Evolutionary conservation across 2,797 vertebrate genomes (phyloP).

Genomic region (Aldrovandia affinis): DNA sequence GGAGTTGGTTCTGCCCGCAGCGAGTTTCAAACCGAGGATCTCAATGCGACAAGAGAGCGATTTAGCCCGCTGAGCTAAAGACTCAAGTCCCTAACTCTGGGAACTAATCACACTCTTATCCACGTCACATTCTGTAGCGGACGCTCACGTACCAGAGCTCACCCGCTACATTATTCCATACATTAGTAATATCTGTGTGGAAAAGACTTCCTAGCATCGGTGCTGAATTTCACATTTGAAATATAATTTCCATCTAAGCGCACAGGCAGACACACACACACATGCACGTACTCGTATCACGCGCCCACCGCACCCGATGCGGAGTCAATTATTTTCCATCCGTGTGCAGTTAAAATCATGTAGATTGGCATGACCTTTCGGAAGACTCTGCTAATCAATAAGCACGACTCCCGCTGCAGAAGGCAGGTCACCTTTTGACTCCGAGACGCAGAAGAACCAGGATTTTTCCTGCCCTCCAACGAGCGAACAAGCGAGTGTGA

Average conservation of each 20-base stretch:
- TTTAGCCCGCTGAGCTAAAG: no score
- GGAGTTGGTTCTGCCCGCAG: no score
- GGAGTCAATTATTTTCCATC: slow-evolving; percentile 50
- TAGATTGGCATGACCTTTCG: slow-evolving; percentile 63
- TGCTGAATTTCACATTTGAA: not conserved
- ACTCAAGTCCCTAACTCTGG: no score
- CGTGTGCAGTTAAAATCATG: slow-evolving; percentile 44
- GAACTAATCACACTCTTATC: no score
- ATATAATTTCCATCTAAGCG: not conserved
- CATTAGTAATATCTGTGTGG: no score
- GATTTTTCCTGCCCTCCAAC: slow-evolving; percentile 38
- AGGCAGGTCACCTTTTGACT: slow-evolving; percentile 50
- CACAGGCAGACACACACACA: not conserved
- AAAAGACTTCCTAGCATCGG: no score
- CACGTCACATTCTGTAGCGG: no score
- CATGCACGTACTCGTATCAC: not conserved
- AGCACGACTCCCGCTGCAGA: slow-evolving; percentile 40
- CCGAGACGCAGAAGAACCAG: slow-evolving; percentile 37
- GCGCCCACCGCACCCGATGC: slow-evolving; percentile 31
- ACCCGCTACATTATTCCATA: no score
- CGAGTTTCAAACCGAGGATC: no score
- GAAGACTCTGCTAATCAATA: slow-evolving; percentile 62
- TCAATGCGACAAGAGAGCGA: no score
- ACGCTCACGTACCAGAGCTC: no score
- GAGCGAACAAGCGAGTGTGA: not conserved